Conservation (phyloP, 1,140 invertebrate species). For the Drosophila elegans region DNA sequence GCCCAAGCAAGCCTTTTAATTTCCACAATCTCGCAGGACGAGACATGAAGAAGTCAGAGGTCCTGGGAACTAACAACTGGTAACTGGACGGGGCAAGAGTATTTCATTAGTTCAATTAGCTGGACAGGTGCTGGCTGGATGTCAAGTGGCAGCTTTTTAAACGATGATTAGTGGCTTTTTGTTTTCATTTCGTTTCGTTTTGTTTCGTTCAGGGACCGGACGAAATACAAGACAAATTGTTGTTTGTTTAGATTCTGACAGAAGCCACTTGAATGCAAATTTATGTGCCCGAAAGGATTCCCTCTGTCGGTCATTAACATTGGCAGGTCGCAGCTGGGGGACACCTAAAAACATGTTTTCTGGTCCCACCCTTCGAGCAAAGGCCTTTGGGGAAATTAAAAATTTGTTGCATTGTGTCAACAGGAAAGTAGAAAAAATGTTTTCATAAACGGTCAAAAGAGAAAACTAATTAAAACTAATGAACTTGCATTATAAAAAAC, state of each 20-base stretch:
- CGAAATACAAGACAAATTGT: slow-evolving; percentile 75
- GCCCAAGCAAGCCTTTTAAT: slow-evolving; percentile 65
- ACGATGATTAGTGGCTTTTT: slow-evolving; percentile 73
- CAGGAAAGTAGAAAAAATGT: not conserved
- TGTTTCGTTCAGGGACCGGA: slow-evolving; percentile 14
- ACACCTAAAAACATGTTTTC: slow-evolving; percentile 15
- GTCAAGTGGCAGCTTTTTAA: slow-evolving; percentile 68
- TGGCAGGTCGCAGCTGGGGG: slow-evolving; percentile 20
- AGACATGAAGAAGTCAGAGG: slow-evolving; percentile 21
- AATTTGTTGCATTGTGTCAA: slow-evolving; percentile 6
- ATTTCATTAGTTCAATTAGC: slow-evolving; percentile 81
- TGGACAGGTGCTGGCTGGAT: slow-evolving; percentile 54
- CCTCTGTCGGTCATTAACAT: slow-evolving; percentile 26
- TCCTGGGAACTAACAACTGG: slow-evolving; percentile 14
- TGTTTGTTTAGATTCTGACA: slow-evolving; percentile 57
- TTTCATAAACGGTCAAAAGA: slow-evolving; percentile 3
- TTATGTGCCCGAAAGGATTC: slow-evolving; percentile 53
- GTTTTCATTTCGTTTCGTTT: slow-evolving; percentile 14
- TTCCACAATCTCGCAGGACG: slow-evolving; percentile 35
- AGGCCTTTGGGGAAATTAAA: slow-evolving; percentile 55
- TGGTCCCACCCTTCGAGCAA: slow-evolving; percentile 8
- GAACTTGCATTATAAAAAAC: slow-evolving; percentile 8
- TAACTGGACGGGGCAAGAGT: slow-evolving; percentile 37
- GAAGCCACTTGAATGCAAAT: slow-evolving; percentile 66
- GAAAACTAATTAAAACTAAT: slow-evolving; percentile 27